Evolutionary conservation across 2,797 vertebrate genomes (phyloP), one percentile per base, ranked within the genome.

Genomic region (Sciaenops ocellatus): DNA sequence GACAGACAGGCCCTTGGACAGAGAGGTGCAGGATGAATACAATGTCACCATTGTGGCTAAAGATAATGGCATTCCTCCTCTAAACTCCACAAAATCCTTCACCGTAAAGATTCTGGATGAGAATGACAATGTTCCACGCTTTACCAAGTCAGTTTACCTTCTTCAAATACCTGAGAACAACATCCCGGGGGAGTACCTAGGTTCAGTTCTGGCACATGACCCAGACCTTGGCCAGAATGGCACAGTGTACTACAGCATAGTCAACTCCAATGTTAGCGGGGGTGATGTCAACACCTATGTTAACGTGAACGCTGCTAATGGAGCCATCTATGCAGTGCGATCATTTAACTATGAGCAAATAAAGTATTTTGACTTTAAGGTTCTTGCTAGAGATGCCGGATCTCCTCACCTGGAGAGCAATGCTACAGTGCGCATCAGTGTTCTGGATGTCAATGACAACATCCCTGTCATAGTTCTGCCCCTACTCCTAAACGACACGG

Each of bases 291-390:
- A 98, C 91, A 99, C 98, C 8, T 99, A 98, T 0, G 98, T 99
- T 48, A 99, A 98, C 0, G 98, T 99, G 51, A 99, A 99, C 78
- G 98, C 98, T 28, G 97, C 98, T 24, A 99, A 99, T 59, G 98
- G 98, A 76, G 98, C 98, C 87, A 98, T 99, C 71, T 99, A 99
- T 0, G 98, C 98, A 8, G 95, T 99, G 73, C 96, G 98, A 78
- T 99, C 98, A 79, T 99, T 99, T 83, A 99, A 99, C 93, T 99
- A 99, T 0, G 98, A 99, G 76, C 98, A 99, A 85, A 99, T 98
- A 50, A 99, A 99, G 69, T 98, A 98, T 78, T 99, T 99, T 83
- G 98, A 99, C 89, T 99, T 99, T 80, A 98, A 98, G 0, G 97
- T 99, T 60, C 94, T 98, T 42, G 98, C 98, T 13, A 98, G 97